Conservation (phyloP, 2,888 invertebrate genomes). For the Drosophila longiperda region DNA sequence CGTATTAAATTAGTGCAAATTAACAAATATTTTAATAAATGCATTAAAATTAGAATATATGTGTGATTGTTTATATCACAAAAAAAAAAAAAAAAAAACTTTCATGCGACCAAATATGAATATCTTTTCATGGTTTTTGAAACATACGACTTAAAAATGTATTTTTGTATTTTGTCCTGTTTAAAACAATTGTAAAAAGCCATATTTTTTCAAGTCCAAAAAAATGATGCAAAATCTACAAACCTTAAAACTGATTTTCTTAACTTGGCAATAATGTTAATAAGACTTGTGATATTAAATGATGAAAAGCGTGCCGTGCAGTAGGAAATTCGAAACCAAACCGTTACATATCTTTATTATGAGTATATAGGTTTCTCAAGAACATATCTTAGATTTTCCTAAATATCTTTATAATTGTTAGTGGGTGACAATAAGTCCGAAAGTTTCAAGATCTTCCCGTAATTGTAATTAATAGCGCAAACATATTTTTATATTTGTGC, state of each 20-base stretch:
- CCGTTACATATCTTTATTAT: background rate
- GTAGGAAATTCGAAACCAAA: constrained; percentile 2
- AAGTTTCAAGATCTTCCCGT: too few relatives aligned
- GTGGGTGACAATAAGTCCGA: background rate
- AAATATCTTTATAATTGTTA: background rate
- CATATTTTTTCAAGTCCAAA: background rate
- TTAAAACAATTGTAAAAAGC: background rate
- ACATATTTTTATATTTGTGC: background rate
- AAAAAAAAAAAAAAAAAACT: background rate
- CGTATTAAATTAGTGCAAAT: constrained; percentile 27
- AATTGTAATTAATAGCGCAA: background rate
- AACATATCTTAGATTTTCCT: background rate
- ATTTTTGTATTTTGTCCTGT: background rate
- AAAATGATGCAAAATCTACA: constrained; percentile 1
- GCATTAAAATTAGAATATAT: constrained; percentile 24
- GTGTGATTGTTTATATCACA: constrained; percentile 15
- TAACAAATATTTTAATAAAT: constrained; percentile 21
- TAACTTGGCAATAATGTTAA: background rate
- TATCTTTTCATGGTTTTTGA: background rate
- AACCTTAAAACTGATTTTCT: background rate
- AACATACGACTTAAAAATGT: constrained; percentile 1
- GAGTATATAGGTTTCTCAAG: background rate
- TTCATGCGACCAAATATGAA: constrained; percentile 44
- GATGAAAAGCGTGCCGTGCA: constrained; percentile 10
- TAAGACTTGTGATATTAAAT: background rate